phyloP scores from a whole-genome alignment of 92 coral and sea anemone genomes.

The Zoanthus gigantus region DNA sequence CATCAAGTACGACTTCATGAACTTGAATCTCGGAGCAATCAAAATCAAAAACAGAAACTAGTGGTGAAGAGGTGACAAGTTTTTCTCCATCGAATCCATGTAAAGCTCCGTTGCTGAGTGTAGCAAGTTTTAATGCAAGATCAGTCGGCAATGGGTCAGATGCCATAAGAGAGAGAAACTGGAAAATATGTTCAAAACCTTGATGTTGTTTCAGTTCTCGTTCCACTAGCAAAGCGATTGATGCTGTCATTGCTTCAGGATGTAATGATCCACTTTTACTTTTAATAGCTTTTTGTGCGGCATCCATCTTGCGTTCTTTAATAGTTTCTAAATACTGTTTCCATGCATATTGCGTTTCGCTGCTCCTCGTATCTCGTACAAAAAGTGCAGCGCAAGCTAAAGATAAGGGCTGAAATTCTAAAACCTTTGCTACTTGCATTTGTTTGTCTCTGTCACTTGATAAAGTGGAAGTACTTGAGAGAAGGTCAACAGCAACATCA shows the following conservation, averaged over 20 bases:
- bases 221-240: constrained; percentile 39
- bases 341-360: constrained; percentile 6
- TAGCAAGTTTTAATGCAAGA: constrained; percentile 8
- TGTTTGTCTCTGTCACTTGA: constrained; percentile 34
- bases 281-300: background rate
- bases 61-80: constrained; percentile 3
- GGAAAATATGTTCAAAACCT: background rate
- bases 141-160: constrained; percentile 5
- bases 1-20: constrained; percentile 16
- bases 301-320: constrained; percentile 8
- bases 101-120: background rate
- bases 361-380: background rate
- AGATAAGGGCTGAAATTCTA: constrained; percentile 68
- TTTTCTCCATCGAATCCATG: background rate
- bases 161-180: constrained; percentile 24
- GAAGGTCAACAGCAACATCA: constrained; percentile 49
- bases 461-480: constrained; percentile 42
- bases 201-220: constrained; percentile 5
- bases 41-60: background rate
- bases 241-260: constrained; percentile 29
- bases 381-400: constrained; percentile 66
- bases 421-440: constrained; percentile 44
- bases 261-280: constrained; percentile 13
- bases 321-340: constrained; percentile 3
- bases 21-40: constrained; percentile 19